A percentile compares a stretch with the other conserved stretches of the same genome.
Conservation (phyloP, 2,888 invertebrate genomes). For the Plemyria rubiginata region DNA sequence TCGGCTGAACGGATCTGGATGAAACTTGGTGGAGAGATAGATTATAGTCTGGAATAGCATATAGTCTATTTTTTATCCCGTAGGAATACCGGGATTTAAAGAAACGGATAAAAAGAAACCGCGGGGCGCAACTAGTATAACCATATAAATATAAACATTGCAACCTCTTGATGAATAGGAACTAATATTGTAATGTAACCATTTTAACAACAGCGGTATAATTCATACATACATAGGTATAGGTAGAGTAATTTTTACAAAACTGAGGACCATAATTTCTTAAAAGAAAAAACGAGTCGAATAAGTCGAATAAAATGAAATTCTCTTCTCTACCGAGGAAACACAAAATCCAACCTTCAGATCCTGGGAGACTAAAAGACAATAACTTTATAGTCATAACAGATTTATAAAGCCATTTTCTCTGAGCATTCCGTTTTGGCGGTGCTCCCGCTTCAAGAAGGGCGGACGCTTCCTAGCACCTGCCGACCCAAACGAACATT, state of each 20-base stretch:
- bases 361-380: constrained; percentile 29
- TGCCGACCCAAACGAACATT: constrained; percentile 64
- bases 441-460: constrained; percentile 38
- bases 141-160: no score
- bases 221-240: background rate
- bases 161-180: background rate
- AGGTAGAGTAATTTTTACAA: no score
- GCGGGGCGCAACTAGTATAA: no score
- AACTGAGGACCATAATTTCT: no score
- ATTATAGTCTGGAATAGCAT: no score
- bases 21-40: no score
- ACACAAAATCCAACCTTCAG: constrained; percentile 13
- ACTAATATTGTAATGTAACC: background rate
- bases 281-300: background rate
- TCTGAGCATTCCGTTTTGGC: constrained; percentile 37
- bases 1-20: no score
- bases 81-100: no score
- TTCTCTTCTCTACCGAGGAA: background rate
- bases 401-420: constrained; percentile 57
- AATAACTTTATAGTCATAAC: constrained; percentile 47
- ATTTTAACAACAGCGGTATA: no score
- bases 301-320: background rate
- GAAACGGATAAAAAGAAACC: no score
- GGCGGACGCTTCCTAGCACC: constrained; percentile 57
- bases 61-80: no score